Base-by-base conservation (phyloP, 1,140 invertebrate species). In the Eurosta solidaginis region DNA sequence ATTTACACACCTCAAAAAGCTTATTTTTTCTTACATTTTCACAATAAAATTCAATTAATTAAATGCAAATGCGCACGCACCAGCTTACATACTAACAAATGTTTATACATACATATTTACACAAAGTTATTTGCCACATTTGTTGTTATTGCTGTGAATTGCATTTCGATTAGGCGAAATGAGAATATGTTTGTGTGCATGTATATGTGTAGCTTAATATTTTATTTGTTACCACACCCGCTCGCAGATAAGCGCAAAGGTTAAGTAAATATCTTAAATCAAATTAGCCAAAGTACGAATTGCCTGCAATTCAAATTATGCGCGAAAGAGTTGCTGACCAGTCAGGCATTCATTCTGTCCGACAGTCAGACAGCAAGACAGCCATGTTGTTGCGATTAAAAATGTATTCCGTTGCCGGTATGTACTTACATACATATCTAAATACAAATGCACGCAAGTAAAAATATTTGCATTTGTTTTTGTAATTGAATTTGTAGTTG, bases 221-320 rank as follows among this genome's bases (percentile, higher is more conserved):
- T 68, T 68, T 40, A 68, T 29, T 40, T 68, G 10, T 33, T 17
- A n/a, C 33, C 59, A 33, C 59, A 29, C 59, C 59, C 59, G 59
- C 59, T 7, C 20, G 36, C 40, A 36, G 33, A 20, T 33, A 68
- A 40, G 59, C 59, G 59, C 59, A 68, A 68, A 68, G 59, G 59
- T 68, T 68, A 68, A 68, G 59, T 68, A 68, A 68, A 68, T 68
- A 68, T 68, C 59, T 68, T 68, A 68, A 68, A 68, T 68, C 59
- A 68, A 68, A 68, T 68, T 68, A 68, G 59, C 59, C 59, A 68
- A 68, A 68, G 59, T 68, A 68, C 59, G 59, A 68, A 68, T 68
- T 68, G 59, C 59, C 59, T 22, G 59, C 59, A 68, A 68, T 68
- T 29, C 59, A 68, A 68, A 68, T 68, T 68, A 68, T 68, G 59